Percentiles rank a stretch among this genome's conserved stretches.
phyloP scores from a whole-genome alignment of 2,113 vertebrate genomes.

The Sylvietta virens region DNA sequence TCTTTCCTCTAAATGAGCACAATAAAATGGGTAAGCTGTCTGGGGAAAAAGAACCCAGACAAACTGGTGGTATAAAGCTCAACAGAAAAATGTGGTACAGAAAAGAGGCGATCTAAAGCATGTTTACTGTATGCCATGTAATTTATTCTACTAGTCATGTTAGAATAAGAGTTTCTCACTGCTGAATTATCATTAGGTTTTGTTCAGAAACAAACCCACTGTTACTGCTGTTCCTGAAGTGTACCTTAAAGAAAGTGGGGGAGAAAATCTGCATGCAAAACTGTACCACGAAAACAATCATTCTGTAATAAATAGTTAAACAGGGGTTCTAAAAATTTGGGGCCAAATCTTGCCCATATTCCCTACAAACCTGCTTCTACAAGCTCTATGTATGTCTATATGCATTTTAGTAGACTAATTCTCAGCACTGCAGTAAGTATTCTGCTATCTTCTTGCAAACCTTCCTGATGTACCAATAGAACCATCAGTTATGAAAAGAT shows the following conservation, averaged over 20 bases:
- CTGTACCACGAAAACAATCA: background rate
- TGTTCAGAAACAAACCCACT: background rate
- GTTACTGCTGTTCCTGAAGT: background rate
- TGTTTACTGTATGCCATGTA: background rate
- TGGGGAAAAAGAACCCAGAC: conserved; percentile 14
- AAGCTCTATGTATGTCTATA: background rate
- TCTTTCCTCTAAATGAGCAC: conserved; percentile 62
- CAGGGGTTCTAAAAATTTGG: background rate
- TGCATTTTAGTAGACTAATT: background rate
- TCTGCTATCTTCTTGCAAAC: background rate
- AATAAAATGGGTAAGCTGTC: conserved; percentile 59
- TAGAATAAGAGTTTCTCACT: conserved; percentile 16
- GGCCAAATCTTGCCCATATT: background rate
- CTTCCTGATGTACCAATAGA: background rate
- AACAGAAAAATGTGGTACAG: conserved; percentile 56
- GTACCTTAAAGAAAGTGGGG: background rate
- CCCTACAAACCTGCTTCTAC: background rate
- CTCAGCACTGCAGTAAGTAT: background rate
- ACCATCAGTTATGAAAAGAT: background rate
- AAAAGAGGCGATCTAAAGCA: conserved; percentile 37
- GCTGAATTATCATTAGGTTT: background rate
- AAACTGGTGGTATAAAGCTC: conserved; percentile 47
- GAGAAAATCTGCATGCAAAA: background rate
- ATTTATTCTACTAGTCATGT: conserved; percentile 30
- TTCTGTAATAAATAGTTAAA: background rate